Evolutionary conservation across 2,113 vertebrate species (phyloP), one percentile per base, ranked within the genome.

Genomic region (Callospermophilus lateralis): DNA sequence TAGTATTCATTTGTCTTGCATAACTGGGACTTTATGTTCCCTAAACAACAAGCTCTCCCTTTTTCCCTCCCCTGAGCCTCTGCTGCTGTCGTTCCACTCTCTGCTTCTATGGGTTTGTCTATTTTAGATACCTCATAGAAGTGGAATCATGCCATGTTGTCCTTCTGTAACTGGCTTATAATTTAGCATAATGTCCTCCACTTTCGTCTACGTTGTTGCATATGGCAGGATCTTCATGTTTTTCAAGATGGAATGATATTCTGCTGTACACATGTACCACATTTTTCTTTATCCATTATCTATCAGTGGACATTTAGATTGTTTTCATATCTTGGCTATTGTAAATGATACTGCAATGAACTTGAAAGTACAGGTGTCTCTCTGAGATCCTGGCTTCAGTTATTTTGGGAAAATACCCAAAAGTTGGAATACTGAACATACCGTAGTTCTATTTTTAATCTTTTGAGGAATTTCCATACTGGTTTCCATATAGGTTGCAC

Each of bases 391-490:
- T 84, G 77, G 84, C 94, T 95, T 93, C 28, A 65, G 1, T 92
- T 89, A 79, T 78, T 95, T 88, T 93, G 89, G 51, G 19, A 70
- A 17, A 24, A 74, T 39, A 72, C 73, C 42, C 17, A 95, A 58
- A 94, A 65, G 67, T 22, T 6, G 48, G 78, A 91, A 78, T 55
- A 17, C 24, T 85, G 26, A 42, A 92, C 73, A 89, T 34, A 76
- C 45, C n/a, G 32, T 74, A 48, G 34, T 39, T 90, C 22, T 78
- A 48, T 84, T 89, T 93, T 87, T 93, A 90, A 90, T 73, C 65
- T 86, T 93, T 45, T 74, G 26, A 88, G 55, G 72, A 86, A 37
- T 6, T 24, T 74, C 17, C 77, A 24, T 90, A 76, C 58, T 55
- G 32, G 78, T 91, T 95, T 94, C 42, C 30, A 32, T 87, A 87